Conservation (phyloP, 2,888 invertebrate species). For the Calameuta filiformis region DNA sequence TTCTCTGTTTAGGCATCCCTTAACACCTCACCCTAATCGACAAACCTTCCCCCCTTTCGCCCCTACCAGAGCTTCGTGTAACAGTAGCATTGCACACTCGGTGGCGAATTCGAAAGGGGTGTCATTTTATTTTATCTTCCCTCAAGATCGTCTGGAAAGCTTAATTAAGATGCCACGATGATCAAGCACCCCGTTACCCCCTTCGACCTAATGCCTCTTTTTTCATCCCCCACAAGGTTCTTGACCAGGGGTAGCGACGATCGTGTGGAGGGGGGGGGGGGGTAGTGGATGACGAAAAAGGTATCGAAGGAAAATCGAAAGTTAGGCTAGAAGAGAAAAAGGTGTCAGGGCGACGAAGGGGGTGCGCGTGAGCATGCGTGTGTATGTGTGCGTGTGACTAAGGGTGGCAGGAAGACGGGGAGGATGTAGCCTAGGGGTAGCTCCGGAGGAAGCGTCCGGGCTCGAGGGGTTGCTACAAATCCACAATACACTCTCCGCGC, state of each 20-base stretch:
- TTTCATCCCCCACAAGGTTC: neutral
- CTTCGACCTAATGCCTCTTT: too few relatives aligned
- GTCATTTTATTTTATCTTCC: neutral
- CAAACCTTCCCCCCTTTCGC: neutral
- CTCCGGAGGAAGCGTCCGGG: neutral
- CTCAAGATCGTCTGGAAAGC: neutral
- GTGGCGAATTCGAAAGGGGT: neutral
- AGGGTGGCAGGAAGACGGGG: neutral
- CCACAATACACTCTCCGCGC: conserved; percentile 31
- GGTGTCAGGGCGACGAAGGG: neutral
- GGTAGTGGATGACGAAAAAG: neutral
- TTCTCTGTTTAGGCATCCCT: neutral
- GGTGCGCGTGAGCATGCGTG: neutral
- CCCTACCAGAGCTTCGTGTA: neutral
- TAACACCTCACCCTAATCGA: neutral
- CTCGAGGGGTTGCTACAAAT: conserved; percentile 27
- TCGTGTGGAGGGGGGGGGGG: neutral
- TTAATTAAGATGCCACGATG: neutral
- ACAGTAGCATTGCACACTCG: neutral
- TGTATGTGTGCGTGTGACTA: neutral
- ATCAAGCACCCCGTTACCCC: neutral
- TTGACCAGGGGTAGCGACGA: neutral
- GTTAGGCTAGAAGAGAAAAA: neutral
- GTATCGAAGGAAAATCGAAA: neutral
- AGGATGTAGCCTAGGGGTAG: neutral